These are phyloP conservation scores for Ceramica pisi DNA, from an alignment of 2,888 invertebrate genomes.

Conservation along the genomic window DNA sequence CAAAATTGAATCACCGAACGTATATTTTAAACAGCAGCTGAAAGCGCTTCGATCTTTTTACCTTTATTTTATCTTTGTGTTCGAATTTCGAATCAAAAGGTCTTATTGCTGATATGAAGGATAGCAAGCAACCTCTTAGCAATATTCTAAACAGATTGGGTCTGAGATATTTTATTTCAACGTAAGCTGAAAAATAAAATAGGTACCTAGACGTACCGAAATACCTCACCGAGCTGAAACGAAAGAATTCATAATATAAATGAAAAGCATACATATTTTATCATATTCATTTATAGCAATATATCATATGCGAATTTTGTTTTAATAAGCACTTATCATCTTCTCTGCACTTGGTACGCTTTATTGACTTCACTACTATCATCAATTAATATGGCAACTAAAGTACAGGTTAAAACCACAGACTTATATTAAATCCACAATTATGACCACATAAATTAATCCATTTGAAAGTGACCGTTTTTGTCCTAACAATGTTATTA, in stretches of 20 bases:
- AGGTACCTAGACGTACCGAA: not conserved
- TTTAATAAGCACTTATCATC: not conserved
- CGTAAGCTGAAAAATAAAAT: constrained; percentile 16
- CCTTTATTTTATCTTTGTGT: constrained; percentile 7
- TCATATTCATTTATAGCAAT: constrained; percentile 9
- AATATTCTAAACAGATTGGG: constrained; percentile 26
- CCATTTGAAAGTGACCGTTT: constrained; percentile 54
- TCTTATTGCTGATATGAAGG: constrained; percentile 13
- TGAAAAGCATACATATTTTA: constrained; percentile 18
- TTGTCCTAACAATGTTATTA: constrained; percentile 47
- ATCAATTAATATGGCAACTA: constrained; percentile 5
- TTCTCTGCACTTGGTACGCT: constrained; percentile 9
- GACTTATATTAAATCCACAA: constrained; percentile 27
- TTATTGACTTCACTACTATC: constrained; percentile 18
- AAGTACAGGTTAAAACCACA: constrained; percentile 5
- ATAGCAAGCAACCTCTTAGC: constrained; percentile 3
- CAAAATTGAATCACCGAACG: constrained; percentile 42
- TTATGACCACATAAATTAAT: constrained; percentile 40
- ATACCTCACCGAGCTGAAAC: constrained; percentile 6
- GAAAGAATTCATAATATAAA: constrained; percentile 24
- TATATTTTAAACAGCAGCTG: constrained; percentile 30
- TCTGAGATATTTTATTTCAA: constrained; percentile 21
- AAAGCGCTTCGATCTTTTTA: constrained; percentile 38
- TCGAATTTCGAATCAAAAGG: constrained; percentile 30
- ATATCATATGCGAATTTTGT: not conserved